Evolutionary conservation across 2,113 vertebrate species (phyloP).

Genomic region (Leptocoma aspasia): DNA sequence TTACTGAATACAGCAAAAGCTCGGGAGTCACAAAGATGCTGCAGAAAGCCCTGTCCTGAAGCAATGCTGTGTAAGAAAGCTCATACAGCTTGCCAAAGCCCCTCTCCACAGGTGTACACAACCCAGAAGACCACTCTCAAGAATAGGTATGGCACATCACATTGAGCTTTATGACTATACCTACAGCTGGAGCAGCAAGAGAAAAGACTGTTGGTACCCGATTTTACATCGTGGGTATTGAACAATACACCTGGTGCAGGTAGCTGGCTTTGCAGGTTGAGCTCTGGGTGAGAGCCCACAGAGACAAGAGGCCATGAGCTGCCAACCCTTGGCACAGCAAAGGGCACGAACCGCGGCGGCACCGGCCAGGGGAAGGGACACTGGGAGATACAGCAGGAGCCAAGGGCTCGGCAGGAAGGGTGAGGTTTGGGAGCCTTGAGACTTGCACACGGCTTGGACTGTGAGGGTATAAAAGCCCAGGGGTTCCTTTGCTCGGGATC

Average conservation of each 20-base stretch:
- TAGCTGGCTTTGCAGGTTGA: accelerated
- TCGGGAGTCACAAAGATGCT: background rate
- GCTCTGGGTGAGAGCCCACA: background rate
- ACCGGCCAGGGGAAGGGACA: background rate
- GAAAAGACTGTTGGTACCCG: background rate
- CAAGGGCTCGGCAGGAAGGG: accelerated
- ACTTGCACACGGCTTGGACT: accelerated
- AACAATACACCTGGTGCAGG: background rate
- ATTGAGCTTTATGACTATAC: background rate
- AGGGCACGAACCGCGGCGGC: accelerated
- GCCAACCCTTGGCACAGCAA: accelerated
- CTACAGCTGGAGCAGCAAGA: background rate
- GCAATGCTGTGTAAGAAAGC: background rate
- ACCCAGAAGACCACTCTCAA: background rate
- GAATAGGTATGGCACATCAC: too few relatives aligned
- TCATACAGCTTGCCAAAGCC: background rate
- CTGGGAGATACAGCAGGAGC: background rate
- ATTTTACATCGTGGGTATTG: background rate
- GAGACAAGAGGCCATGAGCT: background rate
- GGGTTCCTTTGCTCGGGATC: too few relatives aligned
- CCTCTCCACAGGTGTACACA: background rate
- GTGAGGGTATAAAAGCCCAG: background rate
- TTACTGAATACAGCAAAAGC: background rate
- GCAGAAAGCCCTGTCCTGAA: background rate
- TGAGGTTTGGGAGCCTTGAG: background rate